Percentiles rank a stretch among this genome's conserved stretches.
Evolutionary conservation across 2,888 invertebrate species (phyloP).

Genomic region (Cantharis flavilabris): DNA sequence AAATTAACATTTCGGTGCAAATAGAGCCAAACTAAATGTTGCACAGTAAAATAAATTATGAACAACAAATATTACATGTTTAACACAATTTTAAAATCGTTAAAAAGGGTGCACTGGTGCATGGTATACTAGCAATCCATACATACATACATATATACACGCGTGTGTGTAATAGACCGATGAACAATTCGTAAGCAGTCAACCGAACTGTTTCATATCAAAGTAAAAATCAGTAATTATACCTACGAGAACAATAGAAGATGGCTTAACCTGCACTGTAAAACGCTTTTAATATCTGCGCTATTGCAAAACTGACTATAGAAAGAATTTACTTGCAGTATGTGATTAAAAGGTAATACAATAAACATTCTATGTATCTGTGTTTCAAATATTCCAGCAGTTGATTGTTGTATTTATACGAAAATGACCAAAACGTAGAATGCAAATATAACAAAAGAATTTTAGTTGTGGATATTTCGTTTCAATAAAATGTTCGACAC

Average conservation of each 20-base stretch:
- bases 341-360: background rate
- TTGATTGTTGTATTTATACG: background rate
- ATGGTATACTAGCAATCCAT: conserved; percentile 27
- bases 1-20: background rate
- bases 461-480: background rate
- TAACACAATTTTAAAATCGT: conserved; percentile 1
- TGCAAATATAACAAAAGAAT: background rate
- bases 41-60: background rate
- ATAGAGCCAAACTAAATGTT: background rate
- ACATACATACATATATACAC: conserved; percentile 23
- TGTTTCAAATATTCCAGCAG: background rate
- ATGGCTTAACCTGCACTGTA: conserved; percentile 26
- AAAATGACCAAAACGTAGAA: background rate
- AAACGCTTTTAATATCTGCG: conserved; percentile 20
- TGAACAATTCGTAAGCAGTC: conserved; percentile 53
- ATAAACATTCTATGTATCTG: background rate
- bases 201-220: conserved; percentile 51
- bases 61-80: background rate
- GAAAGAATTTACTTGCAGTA: conserved; percentile 10
- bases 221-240: conserved; percentile 55
- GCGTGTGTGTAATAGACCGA: conserved; percentile 50
- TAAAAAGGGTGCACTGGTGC: conserved; percentile 25
- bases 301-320: conserved; percentile 18
- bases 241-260: conserved; percentile 49
- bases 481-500: background rate